A percentile compares a stretch with the other conserved stretches of the same genome.
Conservation (phyloP, 2,888 invertebrate genomes). For the Drosophila anomalata region DNA sequence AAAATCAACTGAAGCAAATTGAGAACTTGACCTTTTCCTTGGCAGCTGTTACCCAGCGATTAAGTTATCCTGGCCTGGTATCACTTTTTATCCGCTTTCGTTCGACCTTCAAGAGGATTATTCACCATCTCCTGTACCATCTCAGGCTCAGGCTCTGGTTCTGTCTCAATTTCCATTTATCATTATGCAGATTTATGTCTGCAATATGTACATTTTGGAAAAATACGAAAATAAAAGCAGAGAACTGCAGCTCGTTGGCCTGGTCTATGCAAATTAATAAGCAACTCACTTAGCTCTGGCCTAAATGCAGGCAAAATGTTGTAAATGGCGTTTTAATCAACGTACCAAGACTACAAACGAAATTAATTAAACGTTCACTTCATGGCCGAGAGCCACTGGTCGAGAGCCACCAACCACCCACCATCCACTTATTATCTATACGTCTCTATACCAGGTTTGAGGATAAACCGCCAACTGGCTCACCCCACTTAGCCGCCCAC, state of each 20-base stretch:
- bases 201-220: conserved; percentile 34
- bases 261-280: conserved; percentile 62
- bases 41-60: conserved; percentile 33
- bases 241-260: conserved; percentile 5
- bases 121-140: neutral
- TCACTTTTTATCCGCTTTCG: conserved; percentile 1
- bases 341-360: conserved; percentile 57
- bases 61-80: conserved; percentile 20
- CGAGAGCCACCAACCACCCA: neutral
- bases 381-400: conserved; percentile 24
- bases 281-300: conserved; percentile 49
- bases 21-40: conserved; percentile 34
- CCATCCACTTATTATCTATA: conserved; percentile 24
- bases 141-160: neutral
- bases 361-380: conserved; percentile 73
- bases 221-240: neutral
- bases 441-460: conserved; percentile 13
- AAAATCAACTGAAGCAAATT: conserved; percentile 18
- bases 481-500: conserved; percentile 8
- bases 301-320: conserved; percentile 58
- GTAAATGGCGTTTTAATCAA: conserved; percentile 72
- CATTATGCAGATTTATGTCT: conserved; percentile 28
- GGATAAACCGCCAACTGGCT: conserved; percentile 9
- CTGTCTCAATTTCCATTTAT: conserved; percentile 38
- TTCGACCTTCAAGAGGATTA: conserved; percentile 14